phyloP scores from a whole-genome alignment of 2,113 vertebrate species.

The Electrona antarctica region DNA sequence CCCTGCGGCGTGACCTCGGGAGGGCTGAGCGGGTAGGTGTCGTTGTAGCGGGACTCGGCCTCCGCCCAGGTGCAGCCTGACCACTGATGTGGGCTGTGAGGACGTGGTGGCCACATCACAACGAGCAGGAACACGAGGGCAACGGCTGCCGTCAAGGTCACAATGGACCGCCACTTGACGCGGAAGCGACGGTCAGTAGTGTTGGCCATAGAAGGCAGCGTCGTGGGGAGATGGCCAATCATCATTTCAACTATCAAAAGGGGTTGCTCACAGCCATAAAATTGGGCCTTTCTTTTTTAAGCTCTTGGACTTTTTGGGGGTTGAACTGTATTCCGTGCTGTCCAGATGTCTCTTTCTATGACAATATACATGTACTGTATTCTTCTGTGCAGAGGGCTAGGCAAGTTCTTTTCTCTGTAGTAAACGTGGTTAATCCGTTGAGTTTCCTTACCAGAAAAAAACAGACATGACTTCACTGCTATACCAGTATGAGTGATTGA shows the following conservation, averaged over 20 bases:
- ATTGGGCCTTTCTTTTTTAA: no score
- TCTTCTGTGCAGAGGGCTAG: conserved; percentile 22
- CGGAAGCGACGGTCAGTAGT: conserved; percentile 89
- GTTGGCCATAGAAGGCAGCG: conserved; percentile 90
- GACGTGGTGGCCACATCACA: conserved; percentile 69
- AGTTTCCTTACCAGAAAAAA: no score
- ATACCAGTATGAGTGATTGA: no score
- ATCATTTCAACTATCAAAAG: no score
- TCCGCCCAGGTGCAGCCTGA: background rate
- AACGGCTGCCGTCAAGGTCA: conserved; percentile 66
- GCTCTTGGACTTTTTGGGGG: no score
- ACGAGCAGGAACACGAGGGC: conserved; percentile 81
- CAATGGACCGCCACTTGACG: conserved; percentile 90
- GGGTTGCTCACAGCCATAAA: conserved; percentile 81
- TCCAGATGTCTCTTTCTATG: no score
- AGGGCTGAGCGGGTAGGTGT: conserved; percentile 90
- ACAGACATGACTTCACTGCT: no score
- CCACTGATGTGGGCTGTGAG: conserved; percentile 49
- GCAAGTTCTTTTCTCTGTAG: no score
- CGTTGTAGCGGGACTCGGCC: conserved; percentile 78
- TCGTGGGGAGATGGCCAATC: conserved; percentile 86
- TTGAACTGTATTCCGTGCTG: no score
- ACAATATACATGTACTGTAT: conserved; percentile 48
- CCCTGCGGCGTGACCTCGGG: conserved; percentile 85
- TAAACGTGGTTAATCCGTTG: no score